Evolutionary conservation across 1,140 invertebrate genomes (phyloP).

Genomic region (Belonocnema kinseyi): DNA sequence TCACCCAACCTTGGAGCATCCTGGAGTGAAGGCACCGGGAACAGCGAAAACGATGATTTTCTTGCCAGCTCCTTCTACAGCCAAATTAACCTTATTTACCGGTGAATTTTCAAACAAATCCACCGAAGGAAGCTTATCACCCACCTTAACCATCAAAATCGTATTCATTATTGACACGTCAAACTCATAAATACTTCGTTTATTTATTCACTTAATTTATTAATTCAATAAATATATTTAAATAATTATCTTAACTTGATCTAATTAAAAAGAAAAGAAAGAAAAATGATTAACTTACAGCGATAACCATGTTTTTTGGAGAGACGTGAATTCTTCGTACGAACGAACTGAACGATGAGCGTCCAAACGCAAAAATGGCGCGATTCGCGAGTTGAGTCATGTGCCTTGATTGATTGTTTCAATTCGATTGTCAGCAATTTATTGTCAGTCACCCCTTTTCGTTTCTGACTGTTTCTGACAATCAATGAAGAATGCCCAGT

Average conservation of each 20-base stretch:
- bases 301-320: conserved; percentile 68
- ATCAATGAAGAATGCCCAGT: neutral
- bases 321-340: conserved; percentile 59
- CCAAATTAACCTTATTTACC: conserved; percentile 88
- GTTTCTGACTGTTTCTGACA: neutral
- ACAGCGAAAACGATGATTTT: conserved; percentile 94
- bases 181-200: neutral
- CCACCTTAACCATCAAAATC: conserved; percentile 79
- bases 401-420: conserved; percentile 37
- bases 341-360: conserved; percentile 47
- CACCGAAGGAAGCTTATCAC: conserved; percentile 87
- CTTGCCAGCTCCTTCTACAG: conserved; percentile 84
- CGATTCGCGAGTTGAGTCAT: conserved; percentile 42
- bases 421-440: conserved; percentile 2
- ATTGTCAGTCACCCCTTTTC: neutral
- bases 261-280: conserved; percentile 15
- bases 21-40: conserved; percentile 96
- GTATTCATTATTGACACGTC: neutral
- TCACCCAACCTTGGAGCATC: conserved; percentile 88
- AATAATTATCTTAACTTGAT: conserved; percentile 22
- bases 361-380: conserved; percentile 42
- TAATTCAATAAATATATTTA: neutral
- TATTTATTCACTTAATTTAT: conserved; percentile 6
- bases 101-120: conserved; percentile 91
- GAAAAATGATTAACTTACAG: conserved; percentile 58